These are phyloP conservation scores for Apotomis betuletana DNA, from an alignment of 2,888 invertebrate genomes.

Conservation along the genomic window DNA sequence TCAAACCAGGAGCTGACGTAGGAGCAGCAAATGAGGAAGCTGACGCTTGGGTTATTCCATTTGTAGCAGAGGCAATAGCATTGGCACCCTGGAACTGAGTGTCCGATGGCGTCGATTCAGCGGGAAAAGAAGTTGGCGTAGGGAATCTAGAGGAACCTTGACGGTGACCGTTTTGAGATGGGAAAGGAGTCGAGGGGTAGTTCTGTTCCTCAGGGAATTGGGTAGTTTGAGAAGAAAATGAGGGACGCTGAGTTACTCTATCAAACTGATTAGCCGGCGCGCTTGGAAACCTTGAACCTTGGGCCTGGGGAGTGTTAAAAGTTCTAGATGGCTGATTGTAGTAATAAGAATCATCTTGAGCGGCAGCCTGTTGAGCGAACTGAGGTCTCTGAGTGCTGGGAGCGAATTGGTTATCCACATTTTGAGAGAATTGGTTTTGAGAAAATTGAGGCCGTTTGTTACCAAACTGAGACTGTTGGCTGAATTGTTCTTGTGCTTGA, in stretches of 20 bases:
- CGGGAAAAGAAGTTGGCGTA: constrained; percentile 45
- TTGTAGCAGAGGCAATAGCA: constrained; percentile 42
- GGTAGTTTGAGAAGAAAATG: constrained; percentile 41
- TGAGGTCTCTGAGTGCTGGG: constrained; percentile 52
- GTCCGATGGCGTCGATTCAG: constrained; percentile 14
- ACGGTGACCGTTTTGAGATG: constrained; percentile 33
- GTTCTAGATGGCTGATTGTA: constrained; percentile 65
- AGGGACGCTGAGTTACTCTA: constrained; percentile 48
- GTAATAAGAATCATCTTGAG: constrained; percentile 60
- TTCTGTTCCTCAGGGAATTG: constrained; percentile 43
- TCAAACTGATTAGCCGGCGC: constrained; percentile 56
- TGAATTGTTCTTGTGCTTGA: constrained; percentile 40
- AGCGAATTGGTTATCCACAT: constrained; percentile 46
- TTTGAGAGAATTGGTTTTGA: constrained; percentile 45
- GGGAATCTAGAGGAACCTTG: constrained; percentile 47
- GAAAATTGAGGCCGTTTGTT: constrained; percentile 37
- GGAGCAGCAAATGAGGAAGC: constrained; percentile 61
- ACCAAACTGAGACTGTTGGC: constrained; percentile 38
- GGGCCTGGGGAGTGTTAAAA: constrained; percentile 52
- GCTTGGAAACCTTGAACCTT: constrained; percentile 53
- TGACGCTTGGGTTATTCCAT: constrained; percentile 63
- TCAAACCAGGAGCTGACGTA: constrained; percentile 47
- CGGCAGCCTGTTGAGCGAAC: constrained; percentile 53
- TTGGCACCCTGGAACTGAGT: constrained; percentile 27
- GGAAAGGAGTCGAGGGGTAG: constrained; percentile 44